phyloP scores from a whole-genome alignment of 2,113 vertebrate species.

The Ranitomeya imitator region DNA sequence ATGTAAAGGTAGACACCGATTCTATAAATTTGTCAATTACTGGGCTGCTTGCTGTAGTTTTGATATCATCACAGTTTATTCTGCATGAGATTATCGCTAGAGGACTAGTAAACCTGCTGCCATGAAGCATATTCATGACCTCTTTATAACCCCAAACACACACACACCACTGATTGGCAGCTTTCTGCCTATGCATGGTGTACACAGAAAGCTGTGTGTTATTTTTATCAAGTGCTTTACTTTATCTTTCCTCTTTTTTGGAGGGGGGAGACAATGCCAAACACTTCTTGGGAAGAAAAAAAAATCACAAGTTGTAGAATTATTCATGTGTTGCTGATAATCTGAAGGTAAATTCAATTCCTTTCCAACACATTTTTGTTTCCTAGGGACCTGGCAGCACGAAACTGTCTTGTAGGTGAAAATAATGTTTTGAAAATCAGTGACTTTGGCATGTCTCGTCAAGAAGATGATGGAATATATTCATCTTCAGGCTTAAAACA shows the following conservation, averaged over 20 bases:
- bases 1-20: no score
- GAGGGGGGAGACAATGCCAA: background rate
- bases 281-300: background rate
- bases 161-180: no score
- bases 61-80: no score
- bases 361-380: slow-evolving; percentile 64
- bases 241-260: background rate
- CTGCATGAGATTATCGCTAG: no score
- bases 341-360: slow-evolving; percentile 56
- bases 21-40: no score
- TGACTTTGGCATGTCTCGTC: slow-evolving; percentile 97
- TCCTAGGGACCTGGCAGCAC: slow-evolving; percentile 91
- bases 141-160: no score
- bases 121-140: no score
- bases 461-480: slow-evolving; percentile 95
- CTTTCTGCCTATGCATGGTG: no score
- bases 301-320: slow-evolving; percentile 33
- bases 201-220: background rate
- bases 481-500: slow-evolving; percentile 96
- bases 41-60: no score
- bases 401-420: slow-evolving; percentile 94
- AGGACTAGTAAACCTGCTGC: no score
- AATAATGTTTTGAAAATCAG: slow-evolving; percentile 93
- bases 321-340: slow-evolving; percentile 50
- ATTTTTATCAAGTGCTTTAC: background rate